Evolutionary conservation across 2,888 invertebrate genomes (phyloP), one percentile per base, ranked within the genome.

Genomic region (Melanophora roralis): DNA sequence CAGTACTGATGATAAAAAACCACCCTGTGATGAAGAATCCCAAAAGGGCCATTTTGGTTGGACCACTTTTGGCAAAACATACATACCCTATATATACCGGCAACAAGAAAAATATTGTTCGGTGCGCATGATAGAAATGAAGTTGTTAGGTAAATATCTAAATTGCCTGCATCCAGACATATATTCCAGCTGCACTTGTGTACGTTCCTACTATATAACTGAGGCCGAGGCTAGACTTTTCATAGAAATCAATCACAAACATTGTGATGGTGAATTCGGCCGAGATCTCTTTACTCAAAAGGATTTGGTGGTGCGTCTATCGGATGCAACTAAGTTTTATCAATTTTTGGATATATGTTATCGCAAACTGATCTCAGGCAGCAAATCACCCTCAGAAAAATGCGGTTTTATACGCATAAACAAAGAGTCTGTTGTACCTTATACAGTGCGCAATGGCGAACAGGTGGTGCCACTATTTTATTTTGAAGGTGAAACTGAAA

Each of bases 401-500:
- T 97, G 97, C 89, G 97, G 97, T 65, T 97, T 97, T 87, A 96
- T 97, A 85, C 92, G 96, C 78, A 97, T 97, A 83, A 97, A 97
- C 88, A 96, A 96, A 87, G 97, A 97, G 89, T 96, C 97, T 0
- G 96, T 97, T 27, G 97, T 97, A 69, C 98, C 98, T 0, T 98
- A 97, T 86, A 96, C 97, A 2, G 94, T 96, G 47, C 93, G 95
- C 85, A 94, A 94, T 84, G 92, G 92, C 82, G 94, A 95, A 84
- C 96, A 97, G 89, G 97, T 95, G 91, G 97, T 98, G 75, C 98
- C 98, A 14, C 90, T 98, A 65, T 97, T 97, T 89, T 97, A 97
- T 88, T 95, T 95, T 86, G 90, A 90, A 69, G 97, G 97, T 83
- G 96, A 96, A 91, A 97, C 96, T n/a, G 97, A 97, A 89, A 96